These are phyloP conservation scores for Ceratosolen fusciceps DNA, from an alignment of 1,140 invertebrate genomes.

Conservation along the genomic window DNA sequence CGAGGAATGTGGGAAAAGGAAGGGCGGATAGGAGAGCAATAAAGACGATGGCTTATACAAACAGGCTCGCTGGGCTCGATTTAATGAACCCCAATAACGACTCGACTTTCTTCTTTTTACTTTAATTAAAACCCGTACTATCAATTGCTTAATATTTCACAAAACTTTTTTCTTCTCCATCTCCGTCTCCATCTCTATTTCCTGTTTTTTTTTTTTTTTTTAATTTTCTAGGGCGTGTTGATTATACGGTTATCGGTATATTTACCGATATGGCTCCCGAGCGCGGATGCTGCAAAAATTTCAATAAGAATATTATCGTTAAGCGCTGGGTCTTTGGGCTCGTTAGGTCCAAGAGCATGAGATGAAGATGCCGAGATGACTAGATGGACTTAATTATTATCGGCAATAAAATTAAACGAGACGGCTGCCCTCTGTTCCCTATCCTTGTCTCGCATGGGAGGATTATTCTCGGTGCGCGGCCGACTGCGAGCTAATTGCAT, in stretches of 20 bases:
- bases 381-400: conserved; percentile 50
- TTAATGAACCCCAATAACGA: background rate
- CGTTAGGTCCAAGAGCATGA: background rate
- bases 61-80: background rate
- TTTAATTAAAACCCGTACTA: conserved; percentile 5
- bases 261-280: background rate
- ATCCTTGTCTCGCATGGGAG: conserved; percentile 22
- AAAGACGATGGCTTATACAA: background rate
- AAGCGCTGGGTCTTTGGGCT: background rate
- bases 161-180: no score
- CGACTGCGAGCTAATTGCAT: conserved; percentile 31
- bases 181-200: no score
- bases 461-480: background rate
- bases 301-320: conserved; percentile 1
- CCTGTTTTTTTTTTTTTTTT: no score
- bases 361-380: conserved; percentile 38
- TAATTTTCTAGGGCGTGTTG: background rate
- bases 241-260: background rate
- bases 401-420: conserved; percentile 53
- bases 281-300: background rate
- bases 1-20: background rate
- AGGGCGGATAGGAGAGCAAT: background rate
- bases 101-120: background rate
- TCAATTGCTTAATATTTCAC: conserved; percentile 2
- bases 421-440: conserved; percentile 27